Percentiles rank a stretch among this genome's conserved stretches.
phyloP scores from a whole-genome alignment of 2,888 invertebrate genomes.

The Anthophora plumipes region DNA sequence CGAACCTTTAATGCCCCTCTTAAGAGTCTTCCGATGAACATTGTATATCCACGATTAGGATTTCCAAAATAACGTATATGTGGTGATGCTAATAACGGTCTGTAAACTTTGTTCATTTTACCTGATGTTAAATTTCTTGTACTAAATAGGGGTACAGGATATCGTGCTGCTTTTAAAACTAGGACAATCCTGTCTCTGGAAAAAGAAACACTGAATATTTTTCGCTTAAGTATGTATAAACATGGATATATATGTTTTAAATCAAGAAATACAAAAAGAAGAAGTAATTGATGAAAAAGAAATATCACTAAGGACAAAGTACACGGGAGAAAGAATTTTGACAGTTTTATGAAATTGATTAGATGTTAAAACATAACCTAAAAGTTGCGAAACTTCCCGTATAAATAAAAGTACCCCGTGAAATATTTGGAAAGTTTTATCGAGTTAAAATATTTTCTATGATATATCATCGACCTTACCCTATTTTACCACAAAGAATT shows the following conservation, averaged over 20 bases:
- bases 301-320: not conserved
- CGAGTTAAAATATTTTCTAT: not conserved
- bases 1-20: conserved; percentile 94
- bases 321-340: not conserved
- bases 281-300: not conserved
- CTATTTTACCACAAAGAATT: conserved; percentile 81
- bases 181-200: conserved; percentile 78
- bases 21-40: conserved; percentile 87
- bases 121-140: conserved; percentile 77
- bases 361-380: conserved; percentile 37
- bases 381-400: not conserved
- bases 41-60: conserved; percentile 80
- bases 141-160: conserved; percentile 72
- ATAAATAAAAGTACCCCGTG: not conserved
- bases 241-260: not conserved
- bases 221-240: not conserved
- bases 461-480: conserved; percentile 74
- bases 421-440: not conserved
- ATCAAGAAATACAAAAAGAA: not conserved
- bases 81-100: conserved; percentile 77
- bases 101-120: conserved; percentile 72
- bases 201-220: conserved; percentile 27
- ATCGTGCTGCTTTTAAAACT: conserved; percentile 77
- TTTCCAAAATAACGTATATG: conserved; percentile 73
- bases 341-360: not conserved